Evolutionary conservation across 1,140 invertebrate genomes (phyloP).

Genomic region (Drosophila nasuta): DNA sequence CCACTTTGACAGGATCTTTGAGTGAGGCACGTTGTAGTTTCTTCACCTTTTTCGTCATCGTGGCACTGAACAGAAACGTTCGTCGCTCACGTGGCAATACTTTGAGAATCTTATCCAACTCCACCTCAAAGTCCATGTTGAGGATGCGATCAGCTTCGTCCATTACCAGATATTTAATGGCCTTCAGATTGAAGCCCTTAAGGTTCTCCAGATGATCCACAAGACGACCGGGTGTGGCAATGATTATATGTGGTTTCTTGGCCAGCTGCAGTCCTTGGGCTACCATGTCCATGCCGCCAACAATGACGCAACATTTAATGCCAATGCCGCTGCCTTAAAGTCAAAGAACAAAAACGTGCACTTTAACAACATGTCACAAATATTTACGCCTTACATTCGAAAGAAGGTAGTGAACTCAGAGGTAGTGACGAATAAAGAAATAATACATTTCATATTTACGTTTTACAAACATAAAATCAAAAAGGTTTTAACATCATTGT

Average conservation of each 20-base stretch:
- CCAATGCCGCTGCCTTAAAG: slow-evolving; percentile 91
- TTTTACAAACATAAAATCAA: slow-evolving; percentile 72
- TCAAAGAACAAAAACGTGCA: neutral
- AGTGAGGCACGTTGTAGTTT: slow-evolving; percentile 98
- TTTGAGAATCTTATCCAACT: slow-evolving; percentile 97
- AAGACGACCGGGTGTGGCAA: slow-evolving; percentile 95
- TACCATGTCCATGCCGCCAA: slow-evolving; percentile 99
- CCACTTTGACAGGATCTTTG: slow-evolving; percentile 96
- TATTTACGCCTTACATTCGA: too few species aligned
- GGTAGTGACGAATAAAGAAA: slow-evolving; percentile 83
- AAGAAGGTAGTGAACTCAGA: slow-evolving; percentile 60
- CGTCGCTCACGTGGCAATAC: slow-evolving; percentile 94
- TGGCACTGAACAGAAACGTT: slow-evolving; percentile 97
- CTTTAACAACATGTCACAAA: neutral
- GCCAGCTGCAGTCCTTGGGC: slow-evolving; percentile 95
- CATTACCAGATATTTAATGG: slow-evolving; percentile 97
- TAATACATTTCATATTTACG: slow-evolving; percentile 77
- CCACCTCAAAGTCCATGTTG: slow-evolving; percentile 98
- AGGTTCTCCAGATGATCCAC: slow-evolving; percentile 97
- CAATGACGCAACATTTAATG: slow-evolving; percentile 97
- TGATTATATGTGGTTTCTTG: slow-evolving; percentile 98
- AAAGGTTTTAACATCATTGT: slow-evolving; percentile 77
- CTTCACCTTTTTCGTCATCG: slow-evolving; percentile 99
- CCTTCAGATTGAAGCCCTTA: slow-evolving; percentile 95
- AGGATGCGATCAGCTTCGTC: slow-evolving; percentile 98